Base-by-base conservation (phyloP, 2,113 vertebrate genomes). In the Rhynchomys soricoides region DNA sequence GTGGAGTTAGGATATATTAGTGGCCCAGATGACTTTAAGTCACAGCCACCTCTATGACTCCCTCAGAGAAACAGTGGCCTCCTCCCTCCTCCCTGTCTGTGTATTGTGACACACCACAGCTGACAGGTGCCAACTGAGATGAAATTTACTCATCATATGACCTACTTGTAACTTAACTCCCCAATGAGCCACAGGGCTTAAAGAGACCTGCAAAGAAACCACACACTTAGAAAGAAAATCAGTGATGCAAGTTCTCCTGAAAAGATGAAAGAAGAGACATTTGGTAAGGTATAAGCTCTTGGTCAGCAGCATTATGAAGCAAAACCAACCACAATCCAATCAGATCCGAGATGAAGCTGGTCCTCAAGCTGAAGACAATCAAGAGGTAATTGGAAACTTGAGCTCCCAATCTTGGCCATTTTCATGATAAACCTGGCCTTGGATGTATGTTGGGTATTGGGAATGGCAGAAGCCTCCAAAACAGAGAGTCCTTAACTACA, bases 161-260 rank as follows among this genome's bases (percentile, higher is more conserved):
- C 86, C 94, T 89, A 95, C 95, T 97, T 97, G 94, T 96, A 94
- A 90, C 77, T 94, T 86, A 95, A 90, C 77, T 96, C 96, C 85
- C 90, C 91, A 89, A 68, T 95, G 95, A 97, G 92, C 96, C 90
- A 93, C 50, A n/a, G 75, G 89, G 66, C 92, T 89, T 97, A 88
- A 95, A 92, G 87, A 96, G 85, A 94, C 85, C 88, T 90, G 57
- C 16, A 43, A 96, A 93, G 97, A 96, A 97, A 85, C 71, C 93
- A 89, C 81, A 94, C 95, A 68, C 90, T 96, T 96, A 94, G 97
- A 92, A 97, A 93, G 91, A 93, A 97, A 92, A 77, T 57, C 57
- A 79, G 91, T 86, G 95, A 89, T 68, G 75, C 26, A 79, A 95
- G 52, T 93, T 77, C 1, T 5, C 66, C 93, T 2, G 4, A 88